Percentiles rank a stretch among this genome's conserved stretches.
Conservation (phyloP, 2,888 invertebrate genomes). For the Dryobota labecula region DNA sequence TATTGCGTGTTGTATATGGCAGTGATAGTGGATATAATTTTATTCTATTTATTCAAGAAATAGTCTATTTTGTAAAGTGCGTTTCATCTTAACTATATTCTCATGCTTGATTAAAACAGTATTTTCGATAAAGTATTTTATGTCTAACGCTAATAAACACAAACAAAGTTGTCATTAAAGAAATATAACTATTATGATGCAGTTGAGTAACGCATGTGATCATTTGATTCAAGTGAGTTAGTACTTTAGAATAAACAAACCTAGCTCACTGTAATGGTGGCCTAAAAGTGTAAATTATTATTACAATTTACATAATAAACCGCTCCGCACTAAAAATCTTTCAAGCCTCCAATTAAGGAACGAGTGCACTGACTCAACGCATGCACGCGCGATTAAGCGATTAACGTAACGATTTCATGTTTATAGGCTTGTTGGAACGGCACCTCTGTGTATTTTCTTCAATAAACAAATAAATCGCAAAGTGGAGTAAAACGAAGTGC, state of each 20-base stretch:
- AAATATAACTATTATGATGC: too few relatives aligned
- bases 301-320: constrained; percentile 3
- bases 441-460: constrained; percentile 40
- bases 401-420: constrained; percentile 50
- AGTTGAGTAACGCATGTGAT: background rate
- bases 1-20: background rate
- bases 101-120: background rate
- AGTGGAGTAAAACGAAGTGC: constrained; percentile 39
- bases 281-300: constrained; percentile 15
- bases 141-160: background rate
- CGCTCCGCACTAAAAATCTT: constrained; percentile 13
- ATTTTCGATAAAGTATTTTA: background rate
- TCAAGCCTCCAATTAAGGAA: constrained; percentile 31
- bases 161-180: background rate
- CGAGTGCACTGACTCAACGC: constrained; percentile 14
- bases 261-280: background rate
- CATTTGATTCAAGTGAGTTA: background rate
- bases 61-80: background rate
- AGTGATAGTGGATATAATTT: background rate
- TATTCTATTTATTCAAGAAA: background rate
- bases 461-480: constrained; percentile 49
- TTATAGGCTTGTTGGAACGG: constrained; percentile 40
- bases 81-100: background rate
- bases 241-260: background rate
- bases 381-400: constrained; percentile 49